A percentile compares a stretch with the other conserved stretches of the same genome.
Evolutionary conservation across 2,113 vertebrate genomes (phyloP).

Genomic region (Apistogramma diplotaenia): DNA sequence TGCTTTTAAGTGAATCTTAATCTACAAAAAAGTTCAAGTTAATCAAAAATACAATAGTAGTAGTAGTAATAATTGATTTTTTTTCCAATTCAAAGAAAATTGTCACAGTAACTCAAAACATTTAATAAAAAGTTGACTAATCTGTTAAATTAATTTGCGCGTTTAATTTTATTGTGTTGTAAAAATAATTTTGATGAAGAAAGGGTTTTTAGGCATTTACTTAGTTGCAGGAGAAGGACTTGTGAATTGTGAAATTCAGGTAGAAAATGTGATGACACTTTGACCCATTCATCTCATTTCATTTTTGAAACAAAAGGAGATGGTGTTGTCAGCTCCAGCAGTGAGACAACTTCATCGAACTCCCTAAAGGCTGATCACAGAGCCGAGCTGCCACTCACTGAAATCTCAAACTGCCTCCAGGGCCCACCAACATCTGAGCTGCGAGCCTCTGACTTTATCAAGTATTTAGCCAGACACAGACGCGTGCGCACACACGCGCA

Average conservation of each 20-base stretch:
- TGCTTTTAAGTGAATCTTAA: too few species aligned
- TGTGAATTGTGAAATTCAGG: not conserved
- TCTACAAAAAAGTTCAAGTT: too few species aligned
- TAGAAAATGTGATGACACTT: not conserved
- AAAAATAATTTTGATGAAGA: not conserved
- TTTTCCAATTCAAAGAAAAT: too few species aligned
- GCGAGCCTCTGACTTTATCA: slow-evolving; percentile 47
- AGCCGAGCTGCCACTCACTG: slow-evolving; percentile 48
- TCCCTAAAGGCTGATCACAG: slow-evolving; percentile 47
- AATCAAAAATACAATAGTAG: too few species aligned
- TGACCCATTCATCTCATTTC: not conserved
- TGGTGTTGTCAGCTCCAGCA: slow-evolving; percentile 2
- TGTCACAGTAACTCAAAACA: too few species aligned
- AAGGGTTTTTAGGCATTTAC: not conserved
- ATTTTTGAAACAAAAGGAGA: slow-evolving; percentile 3
- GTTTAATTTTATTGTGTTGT: not conserved
- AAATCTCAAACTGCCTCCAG: slow-evolving; percentile 37
- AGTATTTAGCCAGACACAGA: slow-evolving; percentile 43
- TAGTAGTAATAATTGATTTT: too few species aligned
- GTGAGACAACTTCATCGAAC: slow-evolving; percentile 36
- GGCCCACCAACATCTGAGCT: slow-evolving; percentile 19
- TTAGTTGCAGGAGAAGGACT: not conserved
- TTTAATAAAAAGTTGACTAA: too few species aligned
- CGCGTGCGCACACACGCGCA: not conserved
- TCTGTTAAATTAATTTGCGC: too few species aligned